These are phyloP conservation scores for Axinella damicornis DNA, from an alignment of 37 sponge, comb jelly and placozoan genomes.

Conservation along the genomic window DNA sequence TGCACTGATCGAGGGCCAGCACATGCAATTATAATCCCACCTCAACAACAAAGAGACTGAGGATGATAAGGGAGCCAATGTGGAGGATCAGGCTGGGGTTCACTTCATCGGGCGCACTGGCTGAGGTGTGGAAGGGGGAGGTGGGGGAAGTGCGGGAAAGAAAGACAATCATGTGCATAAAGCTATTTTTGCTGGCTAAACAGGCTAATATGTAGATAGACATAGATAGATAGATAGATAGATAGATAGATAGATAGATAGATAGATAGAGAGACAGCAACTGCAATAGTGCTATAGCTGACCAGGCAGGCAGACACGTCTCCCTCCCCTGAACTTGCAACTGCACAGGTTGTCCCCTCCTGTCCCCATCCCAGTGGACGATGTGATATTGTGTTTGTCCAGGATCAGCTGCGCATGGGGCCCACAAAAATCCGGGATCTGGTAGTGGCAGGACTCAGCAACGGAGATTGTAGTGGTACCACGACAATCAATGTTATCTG, in stretches of 20 bases:
- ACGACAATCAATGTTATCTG: slow-evolving; percentile 45
- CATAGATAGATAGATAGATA: too few species aligned
- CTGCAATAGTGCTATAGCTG: not conserved
- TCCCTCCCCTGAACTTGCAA: slow-evolving; percentile 49
- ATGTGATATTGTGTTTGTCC: slow-evolving; percentile 22
- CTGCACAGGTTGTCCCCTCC: slow-evolving; percentile 39
- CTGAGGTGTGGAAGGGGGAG: slow-evolving; percentile 13
- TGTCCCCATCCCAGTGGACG: not conserved
- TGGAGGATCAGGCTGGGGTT: slow-evolving; percentile 81
- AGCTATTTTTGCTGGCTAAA: too few species aligned
- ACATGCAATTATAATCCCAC: too few species aligned
- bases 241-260: too few species aligned
- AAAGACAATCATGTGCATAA: too few species aligned
- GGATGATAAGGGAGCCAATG: slow-evolving; percentile 59
- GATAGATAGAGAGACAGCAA: too few species aligned
- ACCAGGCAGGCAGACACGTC: slow-evolving; percentile 24
- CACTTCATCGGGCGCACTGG: slow-evolving; percentile 35
- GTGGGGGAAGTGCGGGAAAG: too few species aligned
- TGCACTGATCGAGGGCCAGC: too few species aligned
- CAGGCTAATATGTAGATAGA: too few species aligned
- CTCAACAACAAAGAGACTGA: slow-evolving; percentile 82
- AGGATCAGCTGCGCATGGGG: slow-evolving; percentile 57
- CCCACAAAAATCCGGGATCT: not conserved
- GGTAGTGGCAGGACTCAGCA: slow-evolving; percentile 70
- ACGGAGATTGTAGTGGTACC: slow-evolving; percentile 22